Evolutionary conservation across 37 sponge, comb jelly and placozoan genomes (phyloP).

Genomic region (Tethya wilhelma): DNA sequence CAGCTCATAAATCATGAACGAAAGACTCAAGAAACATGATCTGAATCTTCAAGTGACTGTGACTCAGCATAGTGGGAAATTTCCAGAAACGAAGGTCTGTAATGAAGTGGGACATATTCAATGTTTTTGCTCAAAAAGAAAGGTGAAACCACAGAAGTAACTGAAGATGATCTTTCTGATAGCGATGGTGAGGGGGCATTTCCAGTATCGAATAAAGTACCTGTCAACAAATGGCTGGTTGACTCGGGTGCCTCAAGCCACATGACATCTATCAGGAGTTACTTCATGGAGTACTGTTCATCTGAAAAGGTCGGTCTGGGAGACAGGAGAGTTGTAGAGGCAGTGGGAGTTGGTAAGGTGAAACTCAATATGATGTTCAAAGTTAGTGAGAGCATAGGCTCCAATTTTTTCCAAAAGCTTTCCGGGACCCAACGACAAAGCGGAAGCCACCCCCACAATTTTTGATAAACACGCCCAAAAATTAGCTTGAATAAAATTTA

Average conservation of each 20-base stretch:
- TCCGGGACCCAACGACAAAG: no score
- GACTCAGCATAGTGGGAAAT: background rate
- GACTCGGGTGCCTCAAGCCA: no score
- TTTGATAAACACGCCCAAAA: no score
- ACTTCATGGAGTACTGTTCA: slow-evolving; percentile 10
- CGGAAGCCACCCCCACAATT: no score
- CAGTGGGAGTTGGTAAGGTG: slow-evolving; percentile 6
- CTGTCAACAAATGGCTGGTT: slow-evolving; percentile 29
- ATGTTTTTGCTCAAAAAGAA: slow-evolving; percentile 32
- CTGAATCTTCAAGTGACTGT: slow-evolving; percentile 2
- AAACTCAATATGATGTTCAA: background rate
- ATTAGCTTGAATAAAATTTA: slow-evolving; percentile 9
- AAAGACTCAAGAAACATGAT: background rate
- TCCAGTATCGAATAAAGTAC: slow-evolving; percentile 6
- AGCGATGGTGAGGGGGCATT: slow-evolving; percentile 16
- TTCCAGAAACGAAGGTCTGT: slow-evolving; percentile 5
- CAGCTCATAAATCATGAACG: slow-evolving; percentile 5
- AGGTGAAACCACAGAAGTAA: no score
- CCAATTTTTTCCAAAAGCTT: no score
- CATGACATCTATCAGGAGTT: slow-evolving; percentile 31
- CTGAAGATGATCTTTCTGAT: slow-evolving; percentile 13
- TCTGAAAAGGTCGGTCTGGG: slow-evolving; percentile 48
- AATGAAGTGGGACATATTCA: slow-evolving; percentile 38
- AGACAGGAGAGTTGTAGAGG: slow-evolving; percentile 33
- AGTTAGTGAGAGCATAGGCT: slow-evolving; percentile 1